These are phyloP conservation scores for Microctonus aethiopoides DNA, from an alignment of 2,888 invertebrate species.

Conservation along the genomic window DNA sequence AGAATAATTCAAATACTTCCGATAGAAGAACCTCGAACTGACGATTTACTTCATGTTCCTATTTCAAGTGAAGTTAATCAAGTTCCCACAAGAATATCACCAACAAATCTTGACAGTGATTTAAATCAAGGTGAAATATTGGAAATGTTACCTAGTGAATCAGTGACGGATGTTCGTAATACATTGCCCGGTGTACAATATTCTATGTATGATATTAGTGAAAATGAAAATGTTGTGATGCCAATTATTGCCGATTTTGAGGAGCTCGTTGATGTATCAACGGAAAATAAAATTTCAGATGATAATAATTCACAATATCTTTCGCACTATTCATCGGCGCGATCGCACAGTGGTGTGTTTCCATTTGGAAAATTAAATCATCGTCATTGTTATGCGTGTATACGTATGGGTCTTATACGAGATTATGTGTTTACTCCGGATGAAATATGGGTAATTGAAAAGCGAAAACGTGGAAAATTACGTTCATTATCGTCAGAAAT, in stretches of 20 bases:
- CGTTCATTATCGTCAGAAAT: background rate
- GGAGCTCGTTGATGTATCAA: background rate
- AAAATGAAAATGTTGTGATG: slow-evolving; percentile 14
- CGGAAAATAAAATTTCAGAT: background rate
- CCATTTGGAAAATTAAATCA: slow-evolving; percentile 28
- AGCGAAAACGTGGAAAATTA: slow-evolving; percentile 30
- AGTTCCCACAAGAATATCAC: background rate
- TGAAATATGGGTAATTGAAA: slow-evolving; percentile 44
- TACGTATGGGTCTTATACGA: slow-evolving; percentile 20
- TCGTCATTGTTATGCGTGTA: slow-evolving; percentile 38
- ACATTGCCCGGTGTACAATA: slow-evolving; percentile 21
- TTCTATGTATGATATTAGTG: slow-evolving; percentile 9
- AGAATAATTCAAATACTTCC: background rate
- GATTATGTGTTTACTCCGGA: slow-evolving; percentile 35
- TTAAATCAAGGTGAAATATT: background rate
- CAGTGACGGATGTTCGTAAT: slow-evolving; percentile 6
- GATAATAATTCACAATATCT: background rate
- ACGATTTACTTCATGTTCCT: background rate
- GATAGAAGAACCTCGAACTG: background rate
- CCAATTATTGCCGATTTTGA: slow-evolving; percentile 24
- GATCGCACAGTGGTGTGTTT: slow-evolving; percentile 31
- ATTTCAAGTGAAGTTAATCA: background rate
- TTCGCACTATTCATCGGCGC: slow-evolving; percentile 37
- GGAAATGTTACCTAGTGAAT: slow-evolving; percentile 22
- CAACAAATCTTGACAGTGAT: background rate